A percentile compares a stretch with the other conserved stretches of the same genome.
Conservation (phyloP, 1,140 invertebrate genomes). For the Drosophila lini region DNA sequence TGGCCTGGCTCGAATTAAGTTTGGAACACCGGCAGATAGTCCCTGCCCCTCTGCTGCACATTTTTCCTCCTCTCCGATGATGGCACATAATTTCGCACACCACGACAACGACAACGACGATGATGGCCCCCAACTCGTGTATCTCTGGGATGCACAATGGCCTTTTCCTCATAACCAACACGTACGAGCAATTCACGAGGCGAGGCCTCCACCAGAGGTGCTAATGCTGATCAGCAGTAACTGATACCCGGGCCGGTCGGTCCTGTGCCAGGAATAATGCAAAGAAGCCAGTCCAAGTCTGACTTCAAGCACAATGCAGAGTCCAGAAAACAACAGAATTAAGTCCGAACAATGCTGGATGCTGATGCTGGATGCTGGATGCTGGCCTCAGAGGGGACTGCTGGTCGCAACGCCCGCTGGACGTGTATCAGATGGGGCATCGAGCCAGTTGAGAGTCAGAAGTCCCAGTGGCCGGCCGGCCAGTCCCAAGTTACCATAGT, state of each 20-base stretch:
- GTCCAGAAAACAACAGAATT: constrained; percentile 63
- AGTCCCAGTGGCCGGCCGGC: constrained; percentile 21
- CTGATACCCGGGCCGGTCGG: constrained; percentile 58
- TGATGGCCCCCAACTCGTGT: constrained; percentile 38
- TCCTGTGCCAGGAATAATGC: constrained; percentile 65
- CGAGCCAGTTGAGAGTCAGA: constrained; percentile 42
- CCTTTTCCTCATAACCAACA: constrained; percentile 76
- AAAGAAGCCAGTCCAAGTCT: constrained; percentile 60
- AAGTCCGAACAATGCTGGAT: constrained; percentile 56
- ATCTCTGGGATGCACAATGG: constrained; percentile 55
- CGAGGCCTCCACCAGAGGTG: constrained; percentile 72
- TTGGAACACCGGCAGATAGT: constrained; percentile 42
- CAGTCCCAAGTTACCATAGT: constrained; percentile 30
- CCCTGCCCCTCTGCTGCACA: constrained; percentile 23
- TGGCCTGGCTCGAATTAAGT: constrained; percentile 64
- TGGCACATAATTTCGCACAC: constrained; percentile 70
- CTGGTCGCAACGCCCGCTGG: constrained; percentile 71
- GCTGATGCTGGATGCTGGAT: constrained; percentile 11
- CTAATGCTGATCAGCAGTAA: constrained; percentile 81
- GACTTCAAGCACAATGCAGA: constrained; percentile 55
- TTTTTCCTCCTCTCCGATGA: constrained; percentile 18
- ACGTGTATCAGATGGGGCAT: constrained; percentile 79
- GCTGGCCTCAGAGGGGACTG: constrained; percentile 36
- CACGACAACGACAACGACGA: constrained; percentile 20
- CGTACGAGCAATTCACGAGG: constrained; percentile 78